Base-by-base conservation (phyloP, 2,888 invertebrate genomes). In the Xiphydria camelus region DNA sequence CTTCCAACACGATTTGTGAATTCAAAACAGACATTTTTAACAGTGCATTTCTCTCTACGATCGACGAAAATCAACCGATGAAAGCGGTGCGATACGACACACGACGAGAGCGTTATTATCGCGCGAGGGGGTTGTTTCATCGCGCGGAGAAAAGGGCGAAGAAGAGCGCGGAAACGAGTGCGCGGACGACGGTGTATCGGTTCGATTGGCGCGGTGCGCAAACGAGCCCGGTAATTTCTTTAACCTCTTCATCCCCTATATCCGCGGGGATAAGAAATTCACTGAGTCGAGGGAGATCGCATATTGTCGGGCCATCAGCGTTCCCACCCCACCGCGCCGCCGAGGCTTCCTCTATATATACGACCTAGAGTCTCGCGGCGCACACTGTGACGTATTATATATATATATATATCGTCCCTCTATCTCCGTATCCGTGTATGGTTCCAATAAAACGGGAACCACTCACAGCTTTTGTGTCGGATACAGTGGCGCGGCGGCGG, bases 361-460 rank as follows among this genome's bases (percentile, higher is more conserved):
- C 21, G 1, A 14, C 19, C 15, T 32, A 33, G 18, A 20, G 23
- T 37, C 35, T 41, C 37, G n/a, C 20, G 10, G 6, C 23, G n/a
- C n/a, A n/a, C n/a, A n/a, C n/a, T n/a, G n/a, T n/a, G n/a, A n/a
- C n/a, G n/a, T n/a, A n/a, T n/a, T n/a, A n/a, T n/a, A n/a, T n/a
- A n/a, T n/a, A n/a, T n/a, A 22, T 25, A 46, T 51, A 59, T 66
- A 63, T 63, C 61, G 56, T 61, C 61, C 64, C 65, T 63, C n/a
- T n/a, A n/a, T n/a, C 64, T 68, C 64, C 59, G 62, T 68, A 68
- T 67, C 65, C 67, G 62, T 73, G 71, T 73, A 72, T 68, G 68
- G 64, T 73, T 65, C 73, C 74, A 75, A 75, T 75, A 74, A 75
- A 75, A 74, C 68, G 68, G 62, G 67, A 73, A 73, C 70, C 73